Conservation (phyloP, 2,888 invertebrate genomes). For the Caradrina kadenii region DNA sequence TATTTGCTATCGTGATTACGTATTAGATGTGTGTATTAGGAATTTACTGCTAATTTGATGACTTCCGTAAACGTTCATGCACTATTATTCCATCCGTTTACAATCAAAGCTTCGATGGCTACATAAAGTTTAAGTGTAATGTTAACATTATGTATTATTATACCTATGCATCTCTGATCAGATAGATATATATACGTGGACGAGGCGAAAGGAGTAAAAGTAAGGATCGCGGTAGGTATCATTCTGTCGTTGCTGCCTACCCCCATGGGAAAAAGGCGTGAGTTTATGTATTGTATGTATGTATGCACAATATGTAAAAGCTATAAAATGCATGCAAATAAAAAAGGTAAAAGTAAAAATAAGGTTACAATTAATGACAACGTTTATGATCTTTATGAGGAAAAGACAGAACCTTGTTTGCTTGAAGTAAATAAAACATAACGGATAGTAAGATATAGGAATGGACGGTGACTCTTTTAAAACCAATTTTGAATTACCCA, state of each 20-base stretch:
- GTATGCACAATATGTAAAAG: too few species aligned
- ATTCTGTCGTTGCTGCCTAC: too few species aligned
- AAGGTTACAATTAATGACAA: too few species aligned
- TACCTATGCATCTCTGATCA: too few species aligned
- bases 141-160: neutral
- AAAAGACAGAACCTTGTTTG: too few species aligned
- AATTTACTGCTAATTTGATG: slow-evolving; percentile 43
- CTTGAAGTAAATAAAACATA: neutral
- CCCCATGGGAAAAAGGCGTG: too few species aligned
- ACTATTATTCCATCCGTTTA: slow-evolving; percentile 20
- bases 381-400: neutral
- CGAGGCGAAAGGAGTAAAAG: too few species aligned
- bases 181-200: too few species aligned
- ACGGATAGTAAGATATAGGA: neutral
- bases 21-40: slow-evolving; percentile 8
- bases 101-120: neutral
- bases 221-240: too few species aligned
- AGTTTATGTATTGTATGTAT: too few species aligned
- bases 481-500: slow-evolving; percentile 10
- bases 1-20: slow-evolving; percentile 41
- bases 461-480: slow-evolving; percentile 1
- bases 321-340: too few species aligned
- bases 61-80: neutral
- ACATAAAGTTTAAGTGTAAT: slow-evolving; percentile 23
- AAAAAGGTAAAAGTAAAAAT: too few species aligned